Evolutionary conservation across 2,888 invertebrate genomes (phyloP), one percentile per base, ranked within the genome.

Genomic region (Leptinotarsa haldemani): DNA sequence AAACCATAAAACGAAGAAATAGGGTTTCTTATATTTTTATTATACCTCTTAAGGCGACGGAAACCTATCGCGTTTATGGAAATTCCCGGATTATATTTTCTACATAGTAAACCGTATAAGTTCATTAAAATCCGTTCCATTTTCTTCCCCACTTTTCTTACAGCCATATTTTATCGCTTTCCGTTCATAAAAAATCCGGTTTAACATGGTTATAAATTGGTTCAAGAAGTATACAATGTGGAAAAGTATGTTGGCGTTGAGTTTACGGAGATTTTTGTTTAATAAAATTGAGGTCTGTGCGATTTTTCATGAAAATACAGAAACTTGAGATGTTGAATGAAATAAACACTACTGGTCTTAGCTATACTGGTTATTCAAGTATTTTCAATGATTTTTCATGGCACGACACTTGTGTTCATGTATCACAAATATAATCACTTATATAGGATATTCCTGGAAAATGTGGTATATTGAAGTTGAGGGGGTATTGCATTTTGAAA

Each of bases 1-100:
- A 76, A 76, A 67, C 76, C 74, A 71, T 76, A 76, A 71, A 72
- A 72, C 47, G 58, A 52, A 65, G 58, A 70, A 72, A 71, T 76
- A 69, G 68, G 76, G 74, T 72, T 74, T 74, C 76, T 74, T 69
- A 53, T 53, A 70, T 72, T 66, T 72, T 73, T 70, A 70, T 64
- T 66, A 67, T 30, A 53, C 63, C 64, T 67, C 70, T 70, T 68
- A 73, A 66, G 68, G 64, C 69, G 73, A 61, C 73, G 65, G 73
- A 64, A 73, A 73, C 69, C 73, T 69, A 65, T 64, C 73, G 52
- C 67, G 66, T 71, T 71, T 71, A 71, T 67, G 71, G 66, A 67
- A 71, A 71, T 66, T 67, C 58, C 67, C 61, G 67, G 66, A 67
- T 71, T 71, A 47, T 71, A 65, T 67, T 71, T 71, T 63, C 71